A percentile compares a stretch with the other conserved stretches of the same genome.
These are phyloP conservation scores for Tenthredo notha DNA, from an alignment of 2,888 invertebrate species.

Conservation along the genomic window DNA sequence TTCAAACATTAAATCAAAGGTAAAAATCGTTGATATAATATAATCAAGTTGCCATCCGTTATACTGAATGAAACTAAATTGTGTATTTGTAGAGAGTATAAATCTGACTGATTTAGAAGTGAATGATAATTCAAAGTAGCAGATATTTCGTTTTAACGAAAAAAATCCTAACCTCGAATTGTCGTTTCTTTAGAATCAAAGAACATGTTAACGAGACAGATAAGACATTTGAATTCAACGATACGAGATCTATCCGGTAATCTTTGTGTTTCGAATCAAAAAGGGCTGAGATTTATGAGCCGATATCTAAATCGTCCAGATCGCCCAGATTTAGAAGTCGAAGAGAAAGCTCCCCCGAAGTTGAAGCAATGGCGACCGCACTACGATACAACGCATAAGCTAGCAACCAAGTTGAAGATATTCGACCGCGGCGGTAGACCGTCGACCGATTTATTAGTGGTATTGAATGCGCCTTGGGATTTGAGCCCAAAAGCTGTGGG, in stretches of 20 bases:
- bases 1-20: neutral
- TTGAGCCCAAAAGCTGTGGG: conserved; percentile 73
- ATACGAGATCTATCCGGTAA: neutral
- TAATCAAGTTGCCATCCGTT: neutral
- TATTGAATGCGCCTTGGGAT: neutral
- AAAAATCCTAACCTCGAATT: conserved; percentile 21
- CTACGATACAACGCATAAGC: neutral
- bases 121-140: neutral
- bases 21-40: neutral
- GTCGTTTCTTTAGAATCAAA: neutral
- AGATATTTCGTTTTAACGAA: neutral
- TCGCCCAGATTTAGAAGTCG: neutral
- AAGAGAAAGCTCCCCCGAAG: neutral
- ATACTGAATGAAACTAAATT: neutral
- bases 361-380: conserved; percentile 30
- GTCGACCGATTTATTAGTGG: neutral
- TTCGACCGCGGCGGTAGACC: conserved; percentile 21
- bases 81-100: neutral
- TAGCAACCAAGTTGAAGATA: neutral
- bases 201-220: conserved; percentile 19
- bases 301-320: neutral
- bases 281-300: conserved; percentile 6
- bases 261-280: neutral
- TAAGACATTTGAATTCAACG: neutral
- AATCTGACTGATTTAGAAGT: no score